A percentile compares a stretch with the other conserved stretches of the same genome.
Conservation (phyloP, 2,888 invertebrate genomes). For the Machimus rusticus region DNA sequence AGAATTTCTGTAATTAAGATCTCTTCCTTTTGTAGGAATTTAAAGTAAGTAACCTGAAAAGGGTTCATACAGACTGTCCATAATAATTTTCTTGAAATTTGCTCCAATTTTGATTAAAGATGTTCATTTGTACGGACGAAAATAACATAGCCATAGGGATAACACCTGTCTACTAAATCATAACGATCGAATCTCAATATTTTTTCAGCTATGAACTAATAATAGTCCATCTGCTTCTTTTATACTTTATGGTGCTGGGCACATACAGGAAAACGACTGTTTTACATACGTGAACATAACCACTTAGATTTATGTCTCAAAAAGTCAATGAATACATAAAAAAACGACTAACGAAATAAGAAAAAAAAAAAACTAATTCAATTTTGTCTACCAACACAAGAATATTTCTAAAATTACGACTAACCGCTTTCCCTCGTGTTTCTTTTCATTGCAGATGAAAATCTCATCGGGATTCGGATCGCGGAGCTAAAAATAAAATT, state of each 20-base stretch:
- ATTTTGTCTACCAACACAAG: neutral
- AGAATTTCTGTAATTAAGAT: neutral
- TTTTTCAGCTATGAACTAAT: neutral
- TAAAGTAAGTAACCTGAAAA: no score
- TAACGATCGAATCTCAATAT: neutral
- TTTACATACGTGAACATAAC: neutral
- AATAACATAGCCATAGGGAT: neutral
- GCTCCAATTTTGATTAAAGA: neutral
- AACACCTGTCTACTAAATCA: neutral
- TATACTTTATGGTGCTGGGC: neutral
- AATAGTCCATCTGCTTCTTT: neutral
- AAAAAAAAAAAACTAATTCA: neutral
- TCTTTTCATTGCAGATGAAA: conserved; percentile 16
- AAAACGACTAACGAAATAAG: neutral
- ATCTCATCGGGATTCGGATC: conserved; percentile 30
- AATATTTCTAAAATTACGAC: conserved; percentile 27
- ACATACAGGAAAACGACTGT: neutral
- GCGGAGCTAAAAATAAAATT: conserved; percentile 21
- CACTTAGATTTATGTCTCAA: neutral
- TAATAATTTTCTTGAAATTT: neutral
- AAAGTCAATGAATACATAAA: conserved; percentile 21
- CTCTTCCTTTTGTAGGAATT: neutral
- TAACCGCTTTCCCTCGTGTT: conserved; percentile 25
- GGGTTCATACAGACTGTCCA: neutral
- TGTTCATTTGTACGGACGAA: neutral